Evolutionary conservation across 2,113 vertebrate genomes (phyloP).

Genomic region (Ochotona curzoniae): DNA sequence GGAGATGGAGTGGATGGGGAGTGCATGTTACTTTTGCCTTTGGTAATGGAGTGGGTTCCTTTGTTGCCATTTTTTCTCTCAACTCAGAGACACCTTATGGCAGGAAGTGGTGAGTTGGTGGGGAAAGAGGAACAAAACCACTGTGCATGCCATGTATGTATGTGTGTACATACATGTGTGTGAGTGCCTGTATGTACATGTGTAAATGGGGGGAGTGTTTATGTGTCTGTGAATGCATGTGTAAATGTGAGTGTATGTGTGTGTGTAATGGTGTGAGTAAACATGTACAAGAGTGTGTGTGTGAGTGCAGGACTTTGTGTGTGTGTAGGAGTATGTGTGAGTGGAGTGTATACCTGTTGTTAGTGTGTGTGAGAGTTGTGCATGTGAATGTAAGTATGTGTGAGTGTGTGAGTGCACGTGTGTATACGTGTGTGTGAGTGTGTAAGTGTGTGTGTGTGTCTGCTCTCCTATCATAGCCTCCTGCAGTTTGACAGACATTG

Average conservation of each 20-base stretch:
- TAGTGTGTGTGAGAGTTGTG: too few relatives aligned
- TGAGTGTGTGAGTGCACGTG: background rate
- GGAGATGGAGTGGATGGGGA: background rate
- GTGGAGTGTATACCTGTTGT: too few relatives aligned
- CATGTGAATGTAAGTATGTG: too few relatives aligned
- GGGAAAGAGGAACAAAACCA: background rate
- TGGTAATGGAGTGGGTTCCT: background rate
- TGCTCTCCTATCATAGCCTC: accelerated
- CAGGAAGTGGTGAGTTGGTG: background rate
- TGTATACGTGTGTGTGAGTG: accelerated
- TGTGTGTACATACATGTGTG: background rate
- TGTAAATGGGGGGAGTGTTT: accelerated
- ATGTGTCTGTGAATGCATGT: too few relatives aligned
- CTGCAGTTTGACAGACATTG: background rate
- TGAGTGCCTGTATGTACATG: too few relatives aligned
- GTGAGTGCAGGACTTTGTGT: too few relatives aligned
- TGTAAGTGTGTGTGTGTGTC: accelerated
- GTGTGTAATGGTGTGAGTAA: too few relatives aligned
- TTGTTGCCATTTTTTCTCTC: background rate
- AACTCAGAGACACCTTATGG: accelerated
- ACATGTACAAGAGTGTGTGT: too few relatives aligned
- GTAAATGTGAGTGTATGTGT: accelerated
- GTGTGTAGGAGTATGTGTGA: too few relatives aligned
- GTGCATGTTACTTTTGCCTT: background rate
- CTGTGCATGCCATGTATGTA: background rate